Evolutionary conservation across 2,113 vertebrate genomes (phyloP).

Genomic region (Argyrosomus japonicus): DNA sequence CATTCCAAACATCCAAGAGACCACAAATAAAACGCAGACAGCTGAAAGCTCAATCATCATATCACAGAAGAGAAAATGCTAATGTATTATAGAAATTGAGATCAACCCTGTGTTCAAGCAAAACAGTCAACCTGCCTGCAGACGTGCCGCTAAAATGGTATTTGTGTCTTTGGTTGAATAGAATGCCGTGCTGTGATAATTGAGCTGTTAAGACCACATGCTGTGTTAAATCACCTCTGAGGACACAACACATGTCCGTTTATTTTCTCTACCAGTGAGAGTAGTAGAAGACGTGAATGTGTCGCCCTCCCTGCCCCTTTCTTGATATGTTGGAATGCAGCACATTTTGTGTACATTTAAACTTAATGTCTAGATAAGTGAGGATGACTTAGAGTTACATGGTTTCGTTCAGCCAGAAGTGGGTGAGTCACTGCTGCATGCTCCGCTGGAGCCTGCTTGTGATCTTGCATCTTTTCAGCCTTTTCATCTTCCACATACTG

Average conservation of each 20-base stretch:
- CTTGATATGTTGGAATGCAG: neutral
- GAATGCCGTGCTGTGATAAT: slow-evolving; percentile 17
- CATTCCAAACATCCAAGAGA: neutral
- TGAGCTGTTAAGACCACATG: neutral
- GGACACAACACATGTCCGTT: neutral
- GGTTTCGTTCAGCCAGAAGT: neutral
- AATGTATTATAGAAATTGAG: neutral
- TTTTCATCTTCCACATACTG: neutral
- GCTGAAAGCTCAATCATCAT: neutral
- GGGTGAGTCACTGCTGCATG: neutral
- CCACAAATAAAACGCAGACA: neutral
- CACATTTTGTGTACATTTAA: neutral
- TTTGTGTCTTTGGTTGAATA: slow-evolving; percentile 11
- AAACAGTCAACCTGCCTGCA: neutral
- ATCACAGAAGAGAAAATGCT: neutral
- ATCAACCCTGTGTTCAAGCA: neutral
- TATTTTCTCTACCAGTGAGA: neutral
- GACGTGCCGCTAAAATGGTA: neutral
- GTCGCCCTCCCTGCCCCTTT: neutral
- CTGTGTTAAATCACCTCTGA: slow-evolving; percentile 26
- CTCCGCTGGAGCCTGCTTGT: neutral
- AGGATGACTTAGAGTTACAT: neutral
- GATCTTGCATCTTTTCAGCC: neutral
- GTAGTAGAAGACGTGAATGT: neutral
- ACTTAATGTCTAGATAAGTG: neutral